Conservation (phyloP, 2,113 vertebrate genomes). For the Pica pica region DNA sequence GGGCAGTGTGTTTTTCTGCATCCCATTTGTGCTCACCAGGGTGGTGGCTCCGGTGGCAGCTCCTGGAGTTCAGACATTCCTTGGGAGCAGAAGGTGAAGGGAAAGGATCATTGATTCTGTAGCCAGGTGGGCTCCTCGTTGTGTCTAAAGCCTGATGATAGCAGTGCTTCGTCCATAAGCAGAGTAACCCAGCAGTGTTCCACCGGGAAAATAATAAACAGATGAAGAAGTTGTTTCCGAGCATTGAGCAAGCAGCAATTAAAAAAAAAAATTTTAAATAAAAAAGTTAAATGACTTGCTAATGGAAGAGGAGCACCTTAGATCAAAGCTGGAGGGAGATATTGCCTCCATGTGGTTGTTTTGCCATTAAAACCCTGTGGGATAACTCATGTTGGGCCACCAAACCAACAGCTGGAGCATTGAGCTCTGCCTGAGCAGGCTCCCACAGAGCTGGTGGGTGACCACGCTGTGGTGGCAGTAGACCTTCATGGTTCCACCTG, state of each 20-base stretch:
- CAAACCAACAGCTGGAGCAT: not conserved
- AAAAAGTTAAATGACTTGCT: not conserved
- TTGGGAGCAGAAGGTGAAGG: not conserved
- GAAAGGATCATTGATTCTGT: not conserved
- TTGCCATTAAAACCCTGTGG: not conserved
- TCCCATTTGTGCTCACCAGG: fast-evolving
- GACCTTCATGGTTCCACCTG: not conserved
- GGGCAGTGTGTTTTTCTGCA: not conserved
- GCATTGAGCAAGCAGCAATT: not conserved
- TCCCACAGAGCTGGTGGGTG: not conserved
- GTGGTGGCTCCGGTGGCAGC: not conserved
- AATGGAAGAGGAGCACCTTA: not conserved
- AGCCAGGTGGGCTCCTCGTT: fast-evolving
- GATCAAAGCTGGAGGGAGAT: not conserved
- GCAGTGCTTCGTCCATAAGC: not conserved
- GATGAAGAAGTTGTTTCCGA: not conserved
- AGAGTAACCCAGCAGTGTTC: not conserved
- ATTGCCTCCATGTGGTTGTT: fast-evolving
- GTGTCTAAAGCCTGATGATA: not conserved
- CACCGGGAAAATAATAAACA: fast-evolving
- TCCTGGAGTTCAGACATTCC: not conserved
- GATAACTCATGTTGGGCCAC: not conserved
- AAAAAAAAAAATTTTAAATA: fast-evolving
- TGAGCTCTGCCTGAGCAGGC: not conserved
- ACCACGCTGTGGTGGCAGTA: fast-evolving